Percentiles rank a stretch among this genome's conserved stretches.
Conservation (phyloP, 2,888 invertebrate species). For the Drosophila mulleri region DNA sequence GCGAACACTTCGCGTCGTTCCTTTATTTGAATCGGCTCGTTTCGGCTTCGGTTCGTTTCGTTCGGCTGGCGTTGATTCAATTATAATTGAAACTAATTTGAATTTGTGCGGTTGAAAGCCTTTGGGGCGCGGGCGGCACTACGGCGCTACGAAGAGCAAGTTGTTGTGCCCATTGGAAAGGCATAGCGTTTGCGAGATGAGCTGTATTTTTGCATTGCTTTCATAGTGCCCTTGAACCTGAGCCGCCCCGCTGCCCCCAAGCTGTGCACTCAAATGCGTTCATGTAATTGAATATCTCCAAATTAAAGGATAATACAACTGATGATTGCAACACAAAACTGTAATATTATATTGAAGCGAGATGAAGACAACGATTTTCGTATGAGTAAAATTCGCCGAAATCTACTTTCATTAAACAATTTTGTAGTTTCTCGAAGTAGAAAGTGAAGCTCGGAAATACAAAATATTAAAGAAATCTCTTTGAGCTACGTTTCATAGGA, state of each 20-base stretch:
- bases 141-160: slow-evolving; percentile 33
- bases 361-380: background rate
- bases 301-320: slow-evolving; percentile 78
- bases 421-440: background rate
- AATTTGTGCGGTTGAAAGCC: slow-evolving; percentile 47
- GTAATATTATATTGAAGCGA: slow-evolving; percentile 3
- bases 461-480: background rate
- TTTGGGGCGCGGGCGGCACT: slow-evolving; percentile 1
- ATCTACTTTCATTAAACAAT: background rate
- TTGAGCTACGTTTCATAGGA: no score
- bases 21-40: slow-evolving; percentile 37
- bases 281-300: slow-evolving; percentile 54
- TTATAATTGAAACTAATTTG: slow-evolving; percentile 84
- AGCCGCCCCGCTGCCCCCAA: slow-evolving; percentile 36
- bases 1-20: slow-evolving; percentile 35
- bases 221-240: slow-evolving; percentile 82
- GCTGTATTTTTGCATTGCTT: slow-evolving; percentile 57
- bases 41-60: slow-evolving; percentile 23
- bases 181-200: slow-evolving; percentile 34
- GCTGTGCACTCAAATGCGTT: slow-evolving; percentile 21
- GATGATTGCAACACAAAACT: slow-evolving; percentile 22
- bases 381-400: background rate
- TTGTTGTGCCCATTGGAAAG: slow-evolving; percentile 32
- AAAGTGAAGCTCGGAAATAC: background rate
- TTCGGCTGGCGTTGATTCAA: slow-evolving; percentile 76